phyloP scores from a whole-genome alignment of 2,888 invertebrate species.

The Microplitis manilae region DNA sequence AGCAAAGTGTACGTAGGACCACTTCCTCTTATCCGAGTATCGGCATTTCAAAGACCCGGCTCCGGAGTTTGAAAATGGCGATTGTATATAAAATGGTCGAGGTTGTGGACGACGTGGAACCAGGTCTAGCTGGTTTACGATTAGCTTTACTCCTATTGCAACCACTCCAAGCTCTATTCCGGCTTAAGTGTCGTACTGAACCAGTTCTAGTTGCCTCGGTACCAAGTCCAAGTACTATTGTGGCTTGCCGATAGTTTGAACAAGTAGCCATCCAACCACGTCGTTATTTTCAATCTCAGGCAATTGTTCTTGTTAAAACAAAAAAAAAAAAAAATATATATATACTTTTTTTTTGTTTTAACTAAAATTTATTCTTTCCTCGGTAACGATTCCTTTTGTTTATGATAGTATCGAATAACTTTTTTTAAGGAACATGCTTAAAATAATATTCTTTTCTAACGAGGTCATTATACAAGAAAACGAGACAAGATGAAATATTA shows the following conservation, averaged over 20 bases:
- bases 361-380: no score
- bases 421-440: no score
- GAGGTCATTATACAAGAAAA: no score
- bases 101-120: slow-evolving; percentile 11
- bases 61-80: not conserved
- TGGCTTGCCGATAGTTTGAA: slow-evolving; percentile 20
- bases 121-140: slow-evolving; percentile 20
- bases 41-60: not conserved
- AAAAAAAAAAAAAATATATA: no score
- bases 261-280: slow-evolving; percentile 14
- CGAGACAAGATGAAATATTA: no score
- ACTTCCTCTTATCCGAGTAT: not conserved
- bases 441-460: no score
- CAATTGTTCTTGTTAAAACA: not conserved
- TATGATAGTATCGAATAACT: no score
- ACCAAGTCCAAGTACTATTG: slow-evolving; percentile 5
- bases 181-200: slow-evolving; percentile 15
- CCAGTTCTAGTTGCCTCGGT: not conserved
- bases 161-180: slow-evolving; percentile 20
- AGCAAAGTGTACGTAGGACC: slow-evolving; percentile 23
- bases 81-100: slow-evolving; percentile 18
- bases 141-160: slow-evolving; percentile 22
- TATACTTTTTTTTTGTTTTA: no score
- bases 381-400: no score
- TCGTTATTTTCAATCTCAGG: slow-evolving; percentile 15